Percentiles rank a stretch among this genome's conserved stretches.
Conservation (phyloP, 2,797 vertebrate genomes). For the Galaxias olidus region DNA sequence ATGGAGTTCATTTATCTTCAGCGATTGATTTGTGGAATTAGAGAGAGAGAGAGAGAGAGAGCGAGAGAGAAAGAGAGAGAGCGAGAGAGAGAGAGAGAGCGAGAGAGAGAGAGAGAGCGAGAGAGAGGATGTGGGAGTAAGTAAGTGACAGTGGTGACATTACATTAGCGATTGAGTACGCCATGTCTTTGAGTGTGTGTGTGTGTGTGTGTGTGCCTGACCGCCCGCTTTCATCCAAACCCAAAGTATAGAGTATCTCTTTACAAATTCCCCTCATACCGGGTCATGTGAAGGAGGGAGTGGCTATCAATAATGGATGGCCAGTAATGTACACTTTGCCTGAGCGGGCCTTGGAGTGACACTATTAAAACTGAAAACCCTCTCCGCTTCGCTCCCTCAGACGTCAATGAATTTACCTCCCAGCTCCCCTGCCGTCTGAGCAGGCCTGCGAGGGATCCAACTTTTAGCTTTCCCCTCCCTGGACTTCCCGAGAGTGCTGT, state of each 20-base stretch:
- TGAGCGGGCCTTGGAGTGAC: slow-evolving; percentile 45
- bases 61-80: too few species aligned
- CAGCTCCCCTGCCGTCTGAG: too few species aligned
- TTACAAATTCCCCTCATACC: slow-evolving; percentile 49
- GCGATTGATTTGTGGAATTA: too few species aligned
- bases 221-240: slow-evolving; percentile 7
- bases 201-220: slow-evolving; percentile 15
- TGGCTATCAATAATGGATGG: slow-evolving; percentile 70
- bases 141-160: background rate
- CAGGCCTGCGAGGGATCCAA: too few species aligned
- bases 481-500: too few species aligned
- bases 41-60: too few species aligned
- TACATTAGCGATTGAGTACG: background rate
- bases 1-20: too few species aligned
- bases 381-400: slow-evolving; percentile 31
- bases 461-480: too few species aligned
- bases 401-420: slow-evolving; percentile 54
- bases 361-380: slow-evolving; percentile 60
- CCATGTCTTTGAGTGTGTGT: background rate
- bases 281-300: slow-evolving; percentile 40
- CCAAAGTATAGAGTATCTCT: slow-evolving; percentile 48
- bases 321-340: slow-evolving; percentile 72
- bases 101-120: background rate
- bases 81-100: background rate
- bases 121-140: background rate